A percentile compares a stretch with the other conserved stretches of the same genome.
phyloP scores from a whole-genome alignment of 2,113 vertebrate species.

The Pica pica region DNA sequence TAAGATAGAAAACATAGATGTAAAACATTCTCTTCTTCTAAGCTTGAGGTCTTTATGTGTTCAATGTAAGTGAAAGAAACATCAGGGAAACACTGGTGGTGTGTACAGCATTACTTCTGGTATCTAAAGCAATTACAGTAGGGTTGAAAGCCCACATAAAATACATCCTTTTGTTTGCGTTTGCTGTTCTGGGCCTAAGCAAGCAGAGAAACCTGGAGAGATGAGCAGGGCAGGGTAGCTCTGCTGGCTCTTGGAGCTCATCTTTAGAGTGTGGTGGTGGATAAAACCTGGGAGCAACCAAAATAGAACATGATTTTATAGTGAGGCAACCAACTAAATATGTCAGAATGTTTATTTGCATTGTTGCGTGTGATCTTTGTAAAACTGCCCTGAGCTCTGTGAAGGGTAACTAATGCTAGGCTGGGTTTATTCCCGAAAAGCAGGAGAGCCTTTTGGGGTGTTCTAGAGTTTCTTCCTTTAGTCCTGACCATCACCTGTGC shows the following conservation, averaged over 20 bases:
- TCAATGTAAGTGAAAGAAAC: not conserved
- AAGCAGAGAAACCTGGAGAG: not conserved
- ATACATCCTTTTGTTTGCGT: not conserved
- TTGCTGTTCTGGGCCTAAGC: not conserved
- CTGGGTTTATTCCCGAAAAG: not conserved
- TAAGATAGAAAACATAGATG: not conserved
- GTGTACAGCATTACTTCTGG: not conserved
- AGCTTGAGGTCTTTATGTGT: not conserved
- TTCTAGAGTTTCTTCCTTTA: not conserved
- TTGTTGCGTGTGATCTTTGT: not conserved
- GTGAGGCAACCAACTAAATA: constrained; percentile 13
- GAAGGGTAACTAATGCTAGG: not conserved
- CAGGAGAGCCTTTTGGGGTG: not conserved
- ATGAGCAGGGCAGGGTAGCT: not conserved
- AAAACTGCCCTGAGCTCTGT: not conserved
- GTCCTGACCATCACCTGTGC: not conserved
- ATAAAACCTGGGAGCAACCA: not conserved
- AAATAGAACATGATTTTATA: constrained; percentile 11
- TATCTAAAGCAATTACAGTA: not conserved
- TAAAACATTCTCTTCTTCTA: not conserved
- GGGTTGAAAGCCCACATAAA: not conserved
- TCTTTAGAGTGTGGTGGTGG: not conserved
- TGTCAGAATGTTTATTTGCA: constrained; percentile 20
- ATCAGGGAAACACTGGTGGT: not conserved
- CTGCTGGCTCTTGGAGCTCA: not conserved